Evolutionary conservation across 2,113 vertebrate genomes (phyloP).

Genomic region (Siphamia tubifer): DNA sequence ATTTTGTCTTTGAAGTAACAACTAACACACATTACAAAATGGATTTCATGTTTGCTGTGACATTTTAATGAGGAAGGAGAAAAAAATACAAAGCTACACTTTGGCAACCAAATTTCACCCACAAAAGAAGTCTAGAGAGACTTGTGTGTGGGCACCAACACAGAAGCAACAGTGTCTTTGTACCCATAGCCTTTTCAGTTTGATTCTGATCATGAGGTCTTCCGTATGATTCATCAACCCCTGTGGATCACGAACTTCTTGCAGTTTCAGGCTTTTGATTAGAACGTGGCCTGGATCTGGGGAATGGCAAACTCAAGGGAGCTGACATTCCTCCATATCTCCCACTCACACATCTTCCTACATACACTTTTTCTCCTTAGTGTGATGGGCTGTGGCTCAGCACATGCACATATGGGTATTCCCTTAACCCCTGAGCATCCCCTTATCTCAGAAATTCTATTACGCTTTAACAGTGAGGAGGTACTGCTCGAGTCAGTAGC

Average conservation of each 20-base stretch:
- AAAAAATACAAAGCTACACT: not conserved
- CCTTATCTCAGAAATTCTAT: conserved; percentile 29
- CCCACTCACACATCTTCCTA: conserved; percentile 1
- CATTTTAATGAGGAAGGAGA: not conserved
- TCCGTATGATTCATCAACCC: conserved; percentile 7
- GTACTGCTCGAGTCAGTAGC: conserved; percentile 3
- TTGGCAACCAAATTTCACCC: conserved; percentile 14
- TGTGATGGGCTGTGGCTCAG: not conserved
- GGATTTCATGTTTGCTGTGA: not conserved
- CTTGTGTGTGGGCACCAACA: conserved; percentile 12
- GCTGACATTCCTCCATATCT: conserved; percentile 13
- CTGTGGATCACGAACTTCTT: not conserved
- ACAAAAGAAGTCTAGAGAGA: conserved; percentile 10
- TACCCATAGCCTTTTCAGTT: not conserved
- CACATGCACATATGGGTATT: not conserved
- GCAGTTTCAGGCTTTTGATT: conserved; percentile 7
- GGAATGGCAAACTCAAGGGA: conserved; percentile 5
- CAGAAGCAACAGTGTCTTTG: not conserved
- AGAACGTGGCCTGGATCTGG: not conserved
- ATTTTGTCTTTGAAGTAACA: not conserved
- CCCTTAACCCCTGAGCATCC: conserved; percentile 15
- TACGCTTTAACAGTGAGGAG: conserved; percentile 13
- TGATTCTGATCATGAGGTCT: not conserved
- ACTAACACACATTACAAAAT: no score
- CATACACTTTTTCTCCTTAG: not conserved